Conservation (phyloP, 2,113 vertebrate species). For the Strix aluco region DNA sequence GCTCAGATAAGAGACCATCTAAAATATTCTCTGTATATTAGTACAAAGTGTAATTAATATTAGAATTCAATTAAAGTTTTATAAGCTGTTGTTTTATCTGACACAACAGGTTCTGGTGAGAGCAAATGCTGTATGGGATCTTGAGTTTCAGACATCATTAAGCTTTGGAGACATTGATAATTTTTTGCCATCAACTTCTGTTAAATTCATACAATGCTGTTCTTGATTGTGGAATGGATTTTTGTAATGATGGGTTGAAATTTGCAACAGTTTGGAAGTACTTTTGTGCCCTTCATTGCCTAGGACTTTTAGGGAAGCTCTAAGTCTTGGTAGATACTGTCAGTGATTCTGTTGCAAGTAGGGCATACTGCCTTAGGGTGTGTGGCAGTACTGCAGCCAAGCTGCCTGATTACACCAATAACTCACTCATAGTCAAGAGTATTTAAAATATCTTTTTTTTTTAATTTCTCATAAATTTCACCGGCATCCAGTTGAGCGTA, state of each 20-base stretch:
- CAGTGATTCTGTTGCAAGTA: not conserved
- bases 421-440: not conserved
- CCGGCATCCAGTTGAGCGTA: not conserved
- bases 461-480: not conserved
- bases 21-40: not conserved
- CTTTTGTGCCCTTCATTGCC: not conserved
- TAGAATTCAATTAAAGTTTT: not conserved
- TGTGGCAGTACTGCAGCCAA: not conserved
- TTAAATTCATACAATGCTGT: not conserved
- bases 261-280: not conserved
- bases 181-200: not conserved
- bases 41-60: not conserved
- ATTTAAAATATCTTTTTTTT: not conserved
- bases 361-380: not conserved
- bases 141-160: not conserved
- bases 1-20: not conserved
- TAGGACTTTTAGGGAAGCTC: not conserved
- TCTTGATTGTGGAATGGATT: not conserved
- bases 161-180: not conserved
- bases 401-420: not conserved
- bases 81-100: not conserved
- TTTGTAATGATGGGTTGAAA: not conserved
- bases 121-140: not conserved
- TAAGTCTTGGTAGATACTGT: not conserved
- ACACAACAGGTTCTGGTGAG: not conserved